Conservation (phyloP, 2,888 invertebrate species). For the Melinaea marsaeus region DNA sequence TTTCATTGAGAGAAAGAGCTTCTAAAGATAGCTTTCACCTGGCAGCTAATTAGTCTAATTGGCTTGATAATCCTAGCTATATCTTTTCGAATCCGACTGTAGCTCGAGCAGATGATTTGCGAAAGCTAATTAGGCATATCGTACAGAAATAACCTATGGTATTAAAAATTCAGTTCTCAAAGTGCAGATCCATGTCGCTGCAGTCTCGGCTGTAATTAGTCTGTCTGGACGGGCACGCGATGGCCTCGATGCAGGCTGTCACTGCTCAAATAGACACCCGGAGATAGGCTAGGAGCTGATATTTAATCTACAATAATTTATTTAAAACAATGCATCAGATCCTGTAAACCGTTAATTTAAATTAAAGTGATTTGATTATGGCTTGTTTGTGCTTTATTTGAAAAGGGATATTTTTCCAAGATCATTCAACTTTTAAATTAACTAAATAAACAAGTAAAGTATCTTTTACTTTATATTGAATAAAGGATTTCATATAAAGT, state of each 20-base stretch:
- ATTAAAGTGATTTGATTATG: too few relatives aligned
- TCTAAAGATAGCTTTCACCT: background rate
- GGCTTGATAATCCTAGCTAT: conserved; percentile 12
- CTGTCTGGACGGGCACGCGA: conserved; percentile 42
- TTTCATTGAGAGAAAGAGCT: too few relatives aligned
- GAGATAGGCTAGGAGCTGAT: conserved; percentile 38
- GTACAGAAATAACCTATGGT: conserved; percentile 56
- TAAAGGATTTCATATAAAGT: too few relatives aligned
- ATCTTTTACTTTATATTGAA: too few relatives aligned
- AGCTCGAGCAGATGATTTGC: conserved; percentile 21
- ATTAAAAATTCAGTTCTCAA: conserved; percentile 70
- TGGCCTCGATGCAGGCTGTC: conserved; percentile 38
- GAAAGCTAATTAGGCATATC: conserved; percentile 58
- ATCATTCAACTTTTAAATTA: too few relatives aligned
- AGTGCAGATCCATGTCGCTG: conserved; percentile 64
- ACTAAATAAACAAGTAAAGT: too few relatives aligned
- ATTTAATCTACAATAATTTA: background rate
- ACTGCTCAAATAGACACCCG: conserved; percentile 54
- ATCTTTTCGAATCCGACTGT: conserved; percentile 12
- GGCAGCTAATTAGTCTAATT: conserved; percentile 7
- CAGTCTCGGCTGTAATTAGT: too few relatives aligned
- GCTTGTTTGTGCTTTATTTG: too few relatives aligned
- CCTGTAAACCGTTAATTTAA: too few relatives aligned
- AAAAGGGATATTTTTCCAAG: too few relatives aligned
- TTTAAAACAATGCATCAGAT: background rate